These are phyloP conservation scores for Cantharis rustica DNA, from an alignment of 2,888 invertebrate species.

Conservation along the genomic window DNA sequence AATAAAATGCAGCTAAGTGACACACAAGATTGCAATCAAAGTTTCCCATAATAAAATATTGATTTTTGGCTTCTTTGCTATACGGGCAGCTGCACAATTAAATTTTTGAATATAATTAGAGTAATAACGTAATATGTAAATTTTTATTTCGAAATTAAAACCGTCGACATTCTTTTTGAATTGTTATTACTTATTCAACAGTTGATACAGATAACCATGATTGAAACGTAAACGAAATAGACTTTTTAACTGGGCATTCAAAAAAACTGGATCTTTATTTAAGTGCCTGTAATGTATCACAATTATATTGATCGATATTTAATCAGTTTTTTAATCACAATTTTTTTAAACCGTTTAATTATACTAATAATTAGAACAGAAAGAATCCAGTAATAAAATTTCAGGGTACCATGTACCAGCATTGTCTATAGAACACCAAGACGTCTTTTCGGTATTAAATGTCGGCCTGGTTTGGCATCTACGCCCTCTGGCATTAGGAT, in stretches of 20 bases:
- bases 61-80: neutral
- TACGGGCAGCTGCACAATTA: neutral
- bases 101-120: neutral
- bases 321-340: neutral
- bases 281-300: neutral
- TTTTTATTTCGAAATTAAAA: neutral
- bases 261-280: neutral
- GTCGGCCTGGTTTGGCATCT: neutral
- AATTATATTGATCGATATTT: neutral
- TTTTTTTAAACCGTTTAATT: neutral
- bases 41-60: neutral
- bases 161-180: neutral
- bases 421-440: neutral
- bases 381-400: neutral
- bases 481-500: neutral
- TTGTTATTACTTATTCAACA: neutral
- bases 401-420: neutral
- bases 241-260: neutral
- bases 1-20: neutral
- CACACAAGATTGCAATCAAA: neutral
- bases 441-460: too few species aligned
- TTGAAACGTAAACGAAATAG: neutral
- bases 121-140: neutral
- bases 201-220: neutral
- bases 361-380: neutral